These are phyloP conservation scores for Ceratina calcarata DNA, from an alignment of 1,140 invertebrate species.

Conservation along the genomic window DNA sequence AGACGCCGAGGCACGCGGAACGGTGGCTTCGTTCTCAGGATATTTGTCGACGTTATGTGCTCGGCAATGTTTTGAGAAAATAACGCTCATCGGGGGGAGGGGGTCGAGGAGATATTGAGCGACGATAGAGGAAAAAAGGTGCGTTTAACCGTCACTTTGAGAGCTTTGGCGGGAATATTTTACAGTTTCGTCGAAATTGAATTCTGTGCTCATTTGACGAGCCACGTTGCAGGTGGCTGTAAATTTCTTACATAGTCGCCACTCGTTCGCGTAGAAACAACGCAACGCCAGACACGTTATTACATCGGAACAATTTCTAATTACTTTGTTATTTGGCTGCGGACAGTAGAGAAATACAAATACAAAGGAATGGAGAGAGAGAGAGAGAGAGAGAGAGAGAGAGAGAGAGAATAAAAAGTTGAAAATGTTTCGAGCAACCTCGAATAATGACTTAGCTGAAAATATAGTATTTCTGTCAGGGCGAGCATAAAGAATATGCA, in stretches of 20 bases:
- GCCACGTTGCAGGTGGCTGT: not conserved
- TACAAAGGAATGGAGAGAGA: not conserved
- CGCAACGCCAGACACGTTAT: conserved; percentile 2
- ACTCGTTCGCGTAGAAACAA: not conserved
- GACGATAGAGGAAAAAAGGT: not conserved
- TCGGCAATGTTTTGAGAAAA: not conserved
- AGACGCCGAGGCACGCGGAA: too few relatives aligned
- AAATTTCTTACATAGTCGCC: not conserved
- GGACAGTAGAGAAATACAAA: conserved; percentile 32
- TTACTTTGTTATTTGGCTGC: conserved; percentile 35
- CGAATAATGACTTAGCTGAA: conserved; percentile 31
- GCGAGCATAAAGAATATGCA: not conserved
- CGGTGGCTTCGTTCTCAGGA: not conserved
- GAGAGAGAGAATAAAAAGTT: too few relatives aligned
- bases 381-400: not conserved
- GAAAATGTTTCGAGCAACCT: conserved; percentile 35
- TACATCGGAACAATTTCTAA: conserved; percentile 9
- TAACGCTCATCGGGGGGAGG: not conserved
- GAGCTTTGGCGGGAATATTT: not conserved
- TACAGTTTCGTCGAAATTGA: conserved; percentile 13
- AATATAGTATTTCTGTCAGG: conserved; percentile 21
- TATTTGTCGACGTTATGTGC: not conserved
- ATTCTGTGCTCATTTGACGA: conserved; percentile 11
- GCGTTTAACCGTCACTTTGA: not conserved
- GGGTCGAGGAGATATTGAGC: not conserved